Base-by-base conservation (phyloP, 2,113 vertebrate species). In the Rhagologus leucostigma region DNA sequence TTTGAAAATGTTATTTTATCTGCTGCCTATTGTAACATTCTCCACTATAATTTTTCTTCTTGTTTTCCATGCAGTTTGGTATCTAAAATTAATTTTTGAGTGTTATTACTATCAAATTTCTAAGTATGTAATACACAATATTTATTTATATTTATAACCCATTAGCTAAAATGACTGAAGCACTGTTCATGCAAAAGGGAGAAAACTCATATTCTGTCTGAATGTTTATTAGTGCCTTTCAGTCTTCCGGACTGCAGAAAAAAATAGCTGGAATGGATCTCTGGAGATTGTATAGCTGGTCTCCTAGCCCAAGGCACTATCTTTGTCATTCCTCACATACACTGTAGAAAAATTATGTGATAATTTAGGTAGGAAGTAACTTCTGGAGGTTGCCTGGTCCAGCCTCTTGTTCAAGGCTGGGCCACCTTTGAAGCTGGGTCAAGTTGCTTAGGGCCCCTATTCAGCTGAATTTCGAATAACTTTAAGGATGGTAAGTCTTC, bases 221-320 rank as follows among this genome's bases (percentile, higher is more conserved):
- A 87, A 89, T 88, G 74, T 83, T 92, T 96, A 83, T 92, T 70
- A 84, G 39, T 65, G 29, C 63, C 24, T 90, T 90, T 93, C 63
- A 70, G 23, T 74, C 55, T 67, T 89, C 17, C 90, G 52, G n/a
- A 68, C 4, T 81, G 47, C 50, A 44, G 71, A 17, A 53, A 56
- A 56, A 73, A 81, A 64, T 89, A 89, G 42, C 42, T 71, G 76
- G 64, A 67, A 52, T 37, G 52, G 93, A 56, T 60, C 96, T 81
- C 93, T 81, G 76, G 93, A 92, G 91, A 82, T 41, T 50, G 30
- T 81, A n/a, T 26, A 59, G 27, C 22, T 2, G 2, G 22, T 69
- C 52, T 95, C 39, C 21, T 90, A 88, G 93, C 94, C 89, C 60
- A 90, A 87, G 94, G 96, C 96, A 41, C 33, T 84, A 6, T 84